Evolutionary conservation across 2,113 vertebrate species (phyloP).

Genomic region (Tachuris rubrigastra): DNA sequence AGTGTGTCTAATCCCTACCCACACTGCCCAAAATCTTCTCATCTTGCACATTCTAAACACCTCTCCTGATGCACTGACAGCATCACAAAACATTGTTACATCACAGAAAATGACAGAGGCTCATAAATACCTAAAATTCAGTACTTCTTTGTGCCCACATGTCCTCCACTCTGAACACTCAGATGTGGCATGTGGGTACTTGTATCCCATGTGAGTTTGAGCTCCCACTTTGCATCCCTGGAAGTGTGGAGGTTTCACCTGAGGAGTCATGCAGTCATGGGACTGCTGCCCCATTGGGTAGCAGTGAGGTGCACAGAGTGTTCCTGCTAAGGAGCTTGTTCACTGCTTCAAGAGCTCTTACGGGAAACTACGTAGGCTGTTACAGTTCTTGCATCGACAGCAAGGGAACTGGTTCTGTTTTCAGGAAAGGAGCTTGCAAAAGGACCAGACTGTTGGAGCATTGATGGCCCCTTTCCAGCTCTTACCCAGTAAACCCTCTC

Average conservation of each 20-base stretch:
- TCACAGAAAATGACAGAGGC: neutral
- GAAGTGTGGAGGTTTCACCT: neutral
- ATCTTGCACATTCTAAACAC: neutral
- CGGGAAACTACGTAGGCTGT: neutral
- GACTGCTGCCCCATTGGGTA: neutral
- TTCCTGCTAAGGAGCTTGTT: neutral
- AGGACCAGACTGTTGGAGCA: neutral
- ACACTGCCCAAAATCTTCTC: neutral
- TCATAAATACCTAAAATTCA: neutral
- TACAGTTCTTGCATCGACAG: rapidly evolving
- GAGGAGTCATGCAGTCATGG: neutral
- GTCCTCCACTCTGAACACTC: neutral
- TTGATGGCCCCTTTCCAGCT: neutral
- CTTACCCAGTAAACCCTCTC: neutral
- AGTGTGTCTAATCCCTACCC: neutral
- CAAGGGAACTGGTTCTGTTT: neutral
- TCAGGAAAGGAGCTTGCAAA: neutral
- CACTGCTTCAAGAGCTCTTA: neutral
- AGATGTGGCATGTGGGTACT: no score
- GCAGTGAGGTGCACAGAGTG: neutral
- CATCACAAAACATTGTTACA: neutral
- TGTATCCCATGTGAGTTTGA: neutral
- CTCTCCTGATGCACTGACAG: neutral
- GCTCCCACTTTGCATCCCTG: neutral
- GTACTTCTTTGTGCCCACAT: neutral